phyloP scores from a whole-genome alignment of 2,113 vertebrate genomes.

The Hydrolagus affinis region DNA sequence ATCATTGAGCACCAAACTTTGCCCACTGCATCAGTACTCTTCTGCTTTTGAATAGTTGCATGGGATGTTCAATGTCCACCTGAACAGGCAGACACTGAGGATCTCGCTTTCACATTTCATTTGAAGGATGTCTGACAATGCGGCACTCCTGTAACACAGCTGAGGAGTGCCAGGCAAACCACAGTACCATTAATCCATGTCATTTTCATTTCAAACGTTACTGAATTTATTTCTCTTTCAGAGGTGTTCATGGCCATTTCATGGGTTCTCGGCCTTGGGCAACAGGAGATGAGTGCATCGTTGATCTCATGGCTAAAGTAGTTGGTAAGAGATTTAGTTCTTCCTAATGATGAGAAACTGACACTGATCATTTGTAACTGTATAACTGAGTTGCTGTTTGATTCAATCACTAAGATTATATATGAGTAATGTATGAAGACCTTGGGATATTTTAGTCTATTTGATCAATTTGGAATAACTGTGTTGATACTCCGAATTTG shows the following conservation, averaged over 20 bases:
- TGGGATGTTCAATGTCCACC: too few relatives aligned
- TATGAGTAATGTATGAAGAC: slow-evolving; percentile 38
- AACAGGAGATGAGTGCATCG: slow-evolving; percentile 70
- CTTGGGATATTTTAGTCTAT: neutral
- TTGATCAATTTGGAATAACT: neutral
- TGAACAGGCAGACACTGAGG: too few relatives aligned
- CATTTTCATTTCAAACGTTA: neutral
- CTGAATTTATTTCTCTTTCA: slow-evolving; percentile 46
- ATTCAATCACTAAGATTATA: slow-evolving; percentile 43
- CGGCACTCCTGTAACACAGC: too few relatives aligned
- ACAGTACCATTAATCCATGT: neutral
- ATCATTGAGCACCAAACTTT: neutral
- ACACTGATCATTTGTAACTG: neutral
- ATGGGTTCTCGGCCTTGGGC: slow-evolving; percentile 74
- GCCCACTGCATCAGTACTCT: too few relatives aligned
- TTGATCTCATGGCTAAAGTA: slow-evolving; percentile 68
- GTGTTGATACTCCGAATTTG: neutral
- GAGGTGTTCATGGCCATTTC: slow-evolving; percentile 73
- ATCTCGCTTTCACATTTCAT: too few relatives aligned
- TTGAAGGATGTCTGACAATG: too few relatives aligned
- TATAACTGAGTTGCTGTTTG: slow-evolving; percentile 29
- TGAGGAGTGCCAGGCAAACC: too few relatives aligned
- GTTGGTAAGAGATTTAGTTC: slow-evolving; percentile 65
- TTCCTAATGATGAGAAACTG: neutral
- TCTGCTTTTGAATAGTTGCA: too few relatives aligned